phyloP scores from a whole-genome alignment of 2,888 invertebrate genomes.

The Synanthedon andrenaeformis region DNA sequence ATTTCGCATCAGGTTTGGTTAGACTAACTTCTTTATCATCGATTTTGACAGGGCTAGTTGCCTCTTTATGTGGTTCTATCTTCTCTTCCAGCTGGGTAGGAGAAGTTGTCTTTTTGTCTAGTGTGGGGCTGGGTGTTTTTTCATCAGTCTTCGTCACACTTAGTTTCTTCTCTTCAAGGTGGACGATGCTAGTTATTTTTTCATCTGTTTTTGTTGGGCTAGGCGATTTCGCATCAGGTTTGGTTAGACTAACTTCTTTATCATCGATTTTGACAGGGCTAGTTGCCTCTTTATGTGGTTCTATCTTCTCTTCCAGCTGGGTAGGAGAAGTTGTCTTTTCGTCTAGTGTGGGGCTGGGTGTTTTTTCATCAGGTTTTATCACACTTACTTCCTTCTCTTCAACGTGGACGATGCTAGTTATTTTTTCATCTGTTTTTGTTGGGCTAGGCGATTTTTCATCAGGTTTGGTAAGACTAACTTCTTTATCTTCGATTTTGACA shows the following conservation, averaged over 20 bases:
- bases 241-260: not conserved
- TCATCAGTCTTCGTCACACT: not conserved
- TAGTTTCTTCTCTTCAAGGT: too few species aligned
- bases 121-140: too few species aligned
- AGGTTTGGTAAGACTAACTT: not conserved
- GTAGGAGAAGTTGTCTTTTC: too few species aligned
- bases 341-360: constrained; percentile 3
- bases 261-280: not conserved
- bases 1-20: not conserved
- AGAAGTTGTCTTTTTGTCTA: too few species aligned
- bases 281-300: not conserved
- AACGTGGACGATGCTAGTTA: constrained; percentile 1
- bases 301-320: too few species aligned
- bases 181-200: too few species aligned
- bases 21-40: constrained; percentile 8
- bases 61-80: constrained; percentile 3
- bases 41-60: not conserved
- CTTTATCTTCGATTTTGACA: not conserved
- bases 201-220: not conserved
- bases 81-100: too few species aligned
- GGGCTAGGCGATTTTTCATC: constrained; percentile 3
- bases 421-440: constrained; percentile 1
- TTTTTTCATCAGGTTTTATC: constrained; percentile 4
- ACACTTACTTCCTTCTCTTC: not conserved
- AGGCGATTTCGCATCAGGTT: not conserved